These are phyloP conservation scores for Girardia tigrina DNA, from an alignment of 2,888 invertebrate species.

Conservation along the genomic window DNA sequence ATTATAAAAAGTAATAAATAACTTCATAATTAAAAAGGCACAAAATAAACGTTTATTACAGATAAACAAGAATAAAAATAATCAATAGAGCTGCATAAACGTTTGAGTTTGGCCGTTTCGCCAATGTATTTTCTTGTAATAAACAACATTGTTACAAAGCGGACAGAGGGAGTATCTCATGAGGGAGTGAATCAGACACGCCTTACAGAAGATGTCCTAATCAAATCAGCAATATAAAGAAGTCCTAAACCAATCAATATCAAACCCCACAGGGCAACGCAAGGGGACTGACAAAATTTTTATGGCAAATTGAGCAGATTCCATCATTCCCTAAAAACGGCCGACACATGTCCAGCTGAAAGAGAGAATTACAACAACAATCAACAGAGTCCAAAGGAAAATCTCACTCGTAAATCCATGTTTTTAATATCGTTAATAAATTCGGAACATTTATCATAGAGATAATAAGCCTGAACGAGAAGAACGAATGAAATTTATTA, in stretches of 20 bases:
- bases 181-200: neutral
- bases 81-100: neutral
- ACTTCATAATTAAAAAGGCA: no score
- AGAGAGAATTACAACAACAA: neutral
- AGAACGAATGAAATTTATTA: no score
- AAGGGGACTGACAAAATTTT: neutral
- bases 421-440: neutral
- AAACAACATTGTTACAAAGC: neutral
- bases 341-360: neutral
- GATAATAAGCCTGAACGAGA: slow-evolving; percentile 2
- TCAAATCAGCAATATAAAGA: neutral
- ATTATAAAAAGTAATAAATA: no score
- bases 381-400: neutral
- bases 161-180: slow-evolving; percentile 5
- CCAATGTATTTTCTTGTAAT: slow-evolving; percentile 14
- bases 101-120: neutral
- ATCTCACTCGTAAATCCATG: neutral
- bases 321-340: neutral
- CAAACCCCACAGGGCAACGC: neutral
- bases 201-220: neutral
- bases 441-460: neutral
- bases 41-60: no score
- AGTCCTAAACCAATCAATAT: neutral
- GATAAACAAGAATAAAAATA: no score
- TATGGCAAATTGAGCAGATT: slow-evolving; percentile 8